These are phyloP conservation scores for Matsumyia berberina DNA, from an alignment of 2,888 invertebrate genomes.

Conservation along the genomic window DNA sequence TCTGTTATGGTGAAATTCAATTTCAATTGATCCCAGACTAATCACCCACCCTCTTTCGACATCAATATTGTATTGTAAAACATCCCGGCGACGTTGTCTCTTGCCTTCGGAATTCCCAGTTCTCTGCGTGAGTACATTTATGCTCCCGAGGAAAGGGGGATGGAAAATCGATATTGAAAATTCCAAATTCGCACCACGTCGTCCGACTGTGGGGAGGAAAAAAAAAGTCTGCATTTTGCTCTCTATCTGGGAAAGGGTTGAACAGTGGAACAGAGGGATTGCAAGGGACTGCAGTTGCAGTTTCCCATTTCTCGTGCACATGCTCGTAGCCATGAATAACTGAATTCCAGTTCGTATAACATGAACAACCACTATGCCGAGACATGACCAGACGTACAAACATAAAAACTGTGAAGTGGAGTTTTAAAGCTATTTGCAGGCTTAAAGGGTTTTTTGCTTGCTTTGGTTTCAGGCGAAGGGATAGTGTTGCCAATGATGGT, in stretches of 20 bases:
- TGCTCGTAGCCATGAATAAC: slow-evolving; percentile 66
- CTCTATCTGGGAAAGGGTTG: slow-evolving; percentile 25
- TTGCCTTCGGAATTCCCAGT: slow-evolving; percentile 29
- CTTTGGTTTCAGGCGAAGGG: neutral
- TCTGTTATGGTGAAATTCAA: slow-evolving; percentile 37
- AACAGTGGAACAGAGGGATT: neutral
- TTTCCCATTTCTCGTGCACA: slow-evolving; percentile 61
- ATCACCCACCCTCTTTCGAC: slow-evolving; percentile 40
- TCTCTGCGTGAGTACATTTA: neutral
- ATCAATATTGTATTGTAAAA: slow-evolving; percentile 53
- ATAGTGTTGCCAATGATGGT: slow-evolving; percentile 11
- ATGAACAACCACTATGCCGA: slow-evolving; percentile 31
- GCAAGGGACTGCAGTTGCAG: slow-evolving; percentile 54
- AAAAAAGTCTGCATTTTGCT: slow-evolving; percentile 24
- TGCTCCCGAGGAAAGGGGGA: neutral
- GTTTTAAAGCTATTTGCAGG: slow-evolving; percentile 27
- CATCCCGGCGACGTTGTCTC: slow-evolving; percentile 32
- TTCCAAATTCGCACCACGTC: slow-evolving; percentile 24
- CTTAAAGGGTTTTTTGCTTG: neutral
- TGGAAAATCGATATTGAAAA: slow-evolving; percentile 54
- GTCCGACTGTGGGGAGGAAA: neutral
- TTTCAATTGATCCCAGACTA: slow-evolving; percentile 62
- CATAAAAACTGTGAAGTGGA: slow-evolving; percentile 14
- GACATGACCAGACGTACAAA: slow-evolving; percentile 17
- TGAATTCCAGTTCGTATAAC: slow-evolving; percentile 62